Base-by-base conservation (phyloP, 2,113 vertebrate species). In the Sialia sialis region DNA sequence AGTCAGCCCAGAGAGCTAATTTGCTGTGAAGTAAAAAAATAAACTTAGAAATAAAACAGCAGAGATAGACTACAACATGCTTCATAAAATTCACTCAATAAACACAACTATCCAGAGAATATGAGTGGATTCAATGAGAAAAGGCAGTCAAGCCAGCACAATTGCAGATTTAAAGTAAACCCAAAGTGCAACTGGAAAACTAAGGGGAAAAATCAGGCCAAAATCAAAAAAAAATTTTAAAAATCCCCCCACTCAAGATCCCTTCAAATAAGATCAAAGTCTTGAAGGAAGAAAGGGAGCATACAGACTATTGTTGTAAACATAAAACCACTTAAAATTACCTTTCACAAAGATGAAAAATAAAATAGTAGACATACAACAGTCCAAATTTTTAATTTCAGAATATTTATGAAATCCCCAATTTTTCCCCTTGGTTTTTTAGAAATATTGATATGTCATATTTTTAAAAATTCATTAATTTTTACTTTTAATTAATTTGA, bases 1-100 rank as follows among this genome's bases (percentile, higher is more conserved):
- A 90, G 75, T 83, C 52, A 88, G 36, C 22, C 36, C 84, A 92
- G 78, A 89, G 89, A 95, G 21, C 23, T 93, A 89, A 95, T 95
- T 94, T 93, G 26, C 51, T 94, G 90, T 93, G 72, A 92, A 93
- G 60, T 69, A n/a, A 95, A 77, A 85, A 81, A 84, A 89, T 48
- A 72, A 70, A 34, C n/a, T 81, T 69, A 78, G 60, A 88, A 94
- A 90, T 74, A 75, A 92, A 94, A 29, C 38, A 86, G 55, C 56
- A 93, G 86, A 94, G 60, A 88, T 41, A 89, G 79, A 84, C 62
- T 68, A 70, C 20, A 77, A 52, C 41, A 82, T 43, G 41, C 41
- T 86, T 76, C 68, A 88, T 93, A 87, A 96, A 95, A 93, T 73
- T 16, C 48, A 89, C 68, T 76, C 60, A 81, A 86, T 91, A 93